Evolutionary conservation across 1,140 invertebrate genomes (phyloP), one percentile per base, ranked within the genome.

Genomic region (Drosophila ironensis): DNA sequence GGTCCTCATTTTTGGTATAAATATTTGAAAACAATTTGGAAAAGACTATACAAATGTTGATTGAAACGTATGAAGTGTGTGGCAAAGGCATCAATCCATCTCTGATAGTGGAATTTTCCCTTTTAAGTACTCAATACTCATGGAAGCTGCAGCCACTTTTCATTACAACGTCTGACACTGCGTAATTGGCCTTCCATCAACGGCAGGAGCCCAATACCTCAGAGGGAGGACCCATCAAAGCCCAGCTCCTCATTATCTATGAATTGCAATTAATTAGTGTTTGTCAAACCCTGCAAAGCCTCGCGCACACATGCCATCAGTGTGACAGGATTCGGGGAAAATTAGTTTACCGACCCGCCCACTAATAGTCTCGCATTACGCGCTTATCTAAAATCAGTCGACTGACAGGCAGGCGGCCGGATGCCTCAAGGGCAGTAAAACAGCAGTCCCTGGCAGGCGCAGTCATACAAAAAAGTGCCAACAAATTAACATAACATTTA

Each of bases 401-500:
- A 41, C 38, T 41, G 44, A 27, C 44, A 42, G 52, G 9, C 30
- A 38, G n/a, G 40, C 30, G 3, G 28, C 8, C 27, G 27, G 2
- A 9, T 30, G 30, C n/a, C 11, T 12, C n/a, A 12, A 6, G 4
- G 30, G 30, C 4, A 5, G 11, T n/a, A n/a, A n/a, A n/a, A 14
- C 14, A 12, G 30, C 30, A 33, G 30, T n/a, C 30, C 14, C n/a
- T 1, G 30, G 30, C 30, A 33, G 11, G n/a, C n/a, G 16, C 61
- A 69, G 22, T 3, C 53, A 53, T n/a, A 28, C 54, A 71, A 71
- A 77, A 78, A 78, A 72, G 45, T 66, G 51, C 42, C 40, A 66
- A 41, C 73, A 82, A 82, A 84, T 84, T 84, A 82, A 64, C 76
- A 76, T 76, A 82, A 59, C 60, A 82, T 72, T 84, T 69, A 59